Conservation (phyloP, 1,140 invertebrate genomes). For the Acromyrmex charruanus region DNA sequence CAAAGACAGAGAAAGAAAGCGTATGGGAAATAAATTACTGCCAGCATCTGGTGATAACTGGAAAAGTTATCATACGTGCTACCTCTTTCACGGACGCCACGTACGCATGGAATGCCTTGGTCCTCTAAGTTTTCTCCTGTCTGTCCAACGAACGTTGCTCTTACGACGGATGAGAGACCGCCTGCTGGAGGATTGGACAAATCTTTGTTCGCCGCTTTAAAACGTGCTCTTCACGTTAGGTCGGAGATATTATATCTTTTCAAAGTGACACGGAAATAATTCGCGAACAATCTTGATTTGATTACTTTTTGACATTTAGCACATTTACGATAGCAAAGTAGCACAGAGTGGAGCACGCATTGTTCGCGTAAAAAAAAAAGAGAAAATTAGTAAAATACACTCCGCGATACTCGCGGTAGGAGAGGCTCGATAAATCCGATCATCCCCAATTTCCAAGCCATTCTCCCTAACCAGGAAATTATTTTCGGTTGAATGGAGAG, state of each 20-base stretch:
- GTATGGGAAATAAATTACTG: constrained; percentile 71
- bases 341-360: not conserved
- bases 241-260: not conserved
- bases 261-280: not conserved
- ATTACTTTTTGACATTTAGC: not conserved
- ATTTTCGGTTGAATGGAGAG: constrained; percentile 22
- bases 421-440: constrained; percentile 43
- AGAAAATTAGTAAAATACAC: not conserved
- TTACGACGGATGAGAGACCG: constrained; percentile 16
- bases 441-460: constrained; percentile 51
- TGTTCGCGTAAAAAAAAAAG: not conserved
- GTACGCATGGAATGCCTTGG: constrained; percentile 67
- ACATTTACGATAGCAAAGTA: not conserved
- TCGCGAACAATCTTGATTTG: not conserved
- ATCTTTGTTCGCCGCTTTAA: constrained; percentile 35
- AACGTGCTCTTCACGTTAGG: not conserved
- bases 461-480: constrained; percentile 54
- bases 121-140: constrained; percentile 57
- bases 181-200: not conserved
- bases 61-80: constrained; percentile 74
- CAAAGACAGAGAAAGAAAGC: constrained; percentile 49
- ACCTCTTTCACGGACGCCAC: constrained; percentile 55
- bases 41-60: constrained; percentile 77
- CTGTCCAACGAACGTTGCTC: constrained; percentile 39
- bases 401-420: not conserved